These are phyloP conservation scores for Macropus fuliginosus DNA, from an alignment of 2,797 vertebrate species.

Conservation along the genomic window DNA sequence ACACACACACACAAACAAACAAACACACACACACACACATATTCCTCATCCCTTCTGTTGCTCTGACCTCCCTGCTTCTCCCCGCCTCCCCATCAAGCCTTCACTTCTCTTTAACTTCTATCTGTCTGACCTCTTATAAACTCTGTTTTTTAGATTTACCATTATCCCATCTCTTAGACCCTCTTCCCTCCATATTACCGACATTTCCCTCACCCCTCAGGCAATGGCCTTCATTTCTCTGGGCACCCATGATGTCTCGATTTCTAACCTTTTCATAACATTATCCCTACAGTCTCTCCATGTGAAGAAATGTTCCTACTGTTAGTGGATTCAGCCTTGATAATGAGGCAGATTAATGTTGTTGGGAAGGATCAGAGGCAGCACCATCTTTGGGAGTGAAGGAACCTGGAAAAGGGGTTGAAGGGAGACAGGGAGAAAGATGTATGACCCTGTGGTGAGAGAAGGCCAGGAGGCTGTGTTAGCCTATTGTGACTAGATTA, in stretches of 20 bases:
- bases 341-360: not conserved
- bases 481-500: not conserved
- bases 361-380: not conserved
- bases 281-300: slow-evolving; percentile 4
- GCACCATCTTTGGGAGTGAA: not conserved
- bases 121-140: not conserved
- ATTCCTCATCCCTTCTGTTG: not conserved
- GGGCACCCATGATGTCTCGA: slow-evolving; percentile 15
- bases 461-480: not conserved
- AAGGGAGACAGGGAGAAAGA: not conserved
- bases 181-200: not conserved
- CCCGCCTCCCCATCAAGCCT: not conserved
- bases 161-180: slow-evolving; percentile 7
- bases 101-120: slow-evolving; percentile 15
- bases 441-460: not conserved
- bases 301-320: not conserved
- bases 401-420: not conserved
- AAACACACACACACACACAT: too few species aligned
- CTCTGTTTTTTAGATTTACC: not conserved
- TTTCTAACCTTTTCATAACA: slow-evolving; percentile 15
- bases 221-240: not conserved
- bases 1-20: too few species aligned
- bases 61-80: not conserved
- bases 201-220: not conserved
- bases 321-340: not conserved